Conservation (phyloP, 2,113 vertebrate genomes). For the Phrynocephalus versicolor region DNA sequence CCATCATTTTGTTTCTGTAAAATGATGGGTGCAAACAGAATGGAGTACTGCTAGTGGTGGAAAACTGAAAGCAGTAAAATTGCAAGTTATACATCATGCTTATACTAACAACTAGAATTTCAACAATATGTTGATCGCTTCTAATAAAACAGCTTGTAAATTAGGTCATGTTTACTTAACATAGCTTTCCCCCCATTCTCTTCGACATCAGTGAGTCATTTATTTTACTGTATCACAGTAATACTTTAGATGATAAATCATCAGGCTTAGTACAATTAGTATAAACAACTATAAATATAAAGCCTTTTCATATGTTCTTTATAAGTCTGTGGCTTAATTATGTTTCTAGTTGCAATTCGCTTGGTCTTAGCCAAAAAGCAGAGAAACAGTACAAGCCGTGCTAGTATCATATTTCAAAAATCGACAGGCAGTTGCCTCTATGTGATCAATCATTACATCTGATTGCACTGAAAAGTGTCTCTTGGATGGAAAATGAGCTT, state of each 20-base stretch:
- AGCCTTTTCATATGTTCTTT: neutral
- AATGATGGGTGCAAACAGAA: neutral
- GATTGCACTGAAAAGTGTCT: too few species aligned
- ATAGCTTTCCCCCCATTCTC: neutral
- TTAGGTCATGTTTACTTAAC: slow-evolving; percentile 26
- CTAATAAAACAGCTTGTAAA: neutral
- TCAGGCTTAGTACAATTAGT: neutral
- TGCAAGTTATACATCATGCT: neutral
- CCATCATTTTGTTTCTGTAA: neutral
- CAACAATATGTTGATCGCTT: neutral
- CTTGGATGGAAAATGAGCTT: too few species aligned
- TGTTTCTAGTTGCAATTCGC: too few species aligned
- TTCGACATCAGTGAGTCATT: neutral
- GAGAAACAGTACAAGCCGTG: too few species aligned
- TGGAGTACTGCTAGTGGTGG: neutral
- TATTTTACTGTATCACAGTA: neutral
- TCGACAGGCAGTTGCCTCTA: neutral
- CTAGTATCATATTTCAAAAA: neutral
- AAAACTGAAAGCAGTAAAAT: neutral
- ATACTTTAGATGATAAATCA: neutral
- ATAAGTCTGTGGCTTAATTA: neutral
- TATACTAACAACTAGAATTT: neutral
- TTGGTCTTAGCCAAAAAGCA: too few species aligned
- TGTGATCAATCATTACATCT: neutral
- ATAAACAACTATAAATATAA: neutral